Conservation (phyloP, 2,797 vertebrate genomes). For the Euthynnus affinis region DNA sequence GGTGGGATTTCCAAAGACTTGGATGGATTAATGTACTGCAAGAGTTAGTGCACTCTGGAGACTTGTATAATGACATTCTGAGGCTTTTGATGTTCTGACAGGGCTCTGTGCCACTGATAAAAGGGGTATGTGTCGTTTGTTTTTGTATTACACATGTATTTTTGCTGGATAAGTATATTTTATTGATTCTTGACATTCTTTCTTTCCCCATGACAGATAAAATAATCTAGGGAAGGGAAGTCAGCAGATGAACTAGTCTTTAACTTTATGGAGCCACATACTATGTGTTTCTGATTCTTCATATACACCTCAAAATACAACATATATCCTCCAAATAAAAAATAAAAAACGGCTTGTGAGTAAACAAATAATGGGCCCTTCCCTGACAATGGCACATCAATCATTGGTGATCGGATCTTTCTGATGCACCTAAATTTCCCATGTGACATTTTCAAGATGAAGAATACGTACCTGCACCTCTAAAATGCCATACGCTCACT, state of each 20-base stretch:
- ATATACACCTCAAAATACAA: too few species aligned
- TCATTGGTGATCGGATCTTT: constrained; percentile 8
- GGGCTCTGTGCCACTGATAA: constrained; percentile 15
- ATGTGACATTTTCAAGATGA: constrained; percentile 36
- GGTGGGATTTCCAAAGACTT: constrained; percentile 62
- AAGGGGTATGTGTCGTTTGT: not conserved
- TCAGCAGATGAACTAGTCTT: not conserved
- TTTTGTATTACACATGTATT: constrained; percentile 10
- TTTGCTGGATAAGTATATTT: constrained; percentile 5
- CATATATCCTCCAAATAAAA: too few species aligned
- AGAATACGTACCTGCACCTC: too few species aligned
- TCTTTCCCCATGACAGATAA: not conserved
- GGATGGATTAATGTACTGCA: constrained; percentile 50
- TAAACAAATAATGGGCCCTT: too few species aligned
- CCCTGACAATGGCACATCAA: not conserved
- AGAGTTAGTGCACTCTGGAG: constrained; percentile 40
- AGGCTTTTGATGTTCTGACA: constrained; percentile 54
- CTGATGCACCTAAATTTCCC: constrained; percentile 12
- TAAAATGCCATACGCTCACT: not conserved
- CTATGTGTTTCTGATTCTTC: too few species aligned
- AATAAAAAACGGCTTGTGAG: too few species aligned
- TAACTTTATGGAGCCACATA: too few species aligned
- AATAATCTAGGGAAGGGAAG: not conserved
- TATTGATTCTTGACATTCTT: not conserved
- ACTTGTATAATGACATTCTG: constrained; percentile 42